Evolutionary conservation across 2,797 vertebrate genomes (phyloP).

Genomic region (Ciconia nigra): DNA sequence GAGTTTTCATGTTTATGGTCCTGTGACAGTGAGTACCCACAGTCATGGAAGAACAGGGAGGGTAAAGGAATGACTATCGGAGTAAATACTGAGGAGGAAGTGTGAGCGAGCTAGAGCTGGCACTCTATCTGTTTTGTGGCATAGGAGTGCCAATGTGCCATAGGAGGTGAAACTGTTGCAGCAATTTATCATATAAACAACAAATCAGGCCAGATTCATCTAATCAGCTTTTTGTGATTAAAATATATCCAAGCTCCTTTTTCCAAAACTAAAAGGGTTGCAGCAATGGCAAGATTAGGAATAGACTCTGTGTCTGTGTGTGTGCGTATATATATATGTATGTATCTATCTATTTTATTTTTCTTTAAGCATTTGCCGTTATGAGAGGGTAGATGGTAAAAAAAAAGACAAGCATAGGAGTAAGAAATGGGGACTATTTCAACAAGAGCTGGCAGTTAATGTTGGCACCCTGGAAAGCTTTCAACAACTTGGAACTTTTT

Average conservation of each 20-base stretch:
- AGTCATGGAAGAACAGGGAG: background rate
- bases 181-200: background rate
- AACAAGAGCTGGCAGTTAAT: background rate
- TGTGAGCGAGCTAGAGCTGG: background rate
- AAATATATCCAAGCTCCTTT: background rate
- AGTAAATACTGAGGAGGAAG: background rate
- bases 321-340: rapidly evolving
- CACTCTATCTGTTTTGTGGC: background rate
- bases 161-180: background rate
- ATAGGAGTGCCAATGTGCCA: too few relatives aligned
- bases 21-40: background rate
- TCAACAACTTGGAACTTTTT: background rate
- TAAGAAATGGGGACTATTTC: background rate
- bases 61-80: background rate
- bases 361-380: background rate
- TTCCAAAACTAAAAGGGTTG: background rate
- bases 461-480: background rate
- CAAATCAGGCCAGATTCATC: background rate
- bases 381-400: background rate
- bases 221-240: background rate
- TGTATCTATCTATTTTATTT: background rate
- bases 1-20: background rate
- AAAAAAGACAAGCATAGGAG: background rate
- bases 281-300: background rate
- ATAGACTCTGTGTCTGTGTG: background rate